A percentile compares a stretch with the other conserved stretches of the same genome.
These are phyloP conservation scores for Ametastegia equiseti DNA, from an alignment of 2,888 invertebrate genomes.

Conservation along the genomic window DNA sequence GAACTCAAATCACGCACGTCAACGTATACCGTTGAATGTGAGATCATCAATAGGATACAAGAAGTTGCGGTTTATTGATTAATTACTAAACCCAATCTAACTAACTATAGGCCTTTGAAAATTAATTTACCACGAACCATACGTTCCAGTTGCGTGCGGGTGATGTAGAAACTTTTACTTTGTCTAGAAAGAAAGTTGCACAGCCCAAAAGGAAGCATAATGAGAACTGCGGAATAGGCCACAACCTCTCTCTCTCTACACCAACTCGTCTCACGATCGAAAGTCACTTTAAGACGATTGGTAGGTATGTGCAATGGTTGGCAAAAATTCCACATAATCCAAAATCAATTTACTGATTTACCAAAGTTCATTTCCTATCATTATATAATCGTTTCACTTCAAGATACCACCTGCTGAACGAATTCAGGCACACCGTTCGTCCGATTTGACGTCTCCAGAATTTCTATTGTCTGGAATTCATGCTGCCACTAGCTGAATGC, in stretches of 20 bases:
- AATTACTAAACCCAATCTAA: neutral
- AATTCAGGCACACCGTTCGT: too few relatives aligned
- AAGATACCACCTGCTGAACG: too few relatives aligned
- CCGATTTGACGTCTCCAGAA: too few relatives aligned
- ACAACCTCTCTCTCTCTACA: neutral
- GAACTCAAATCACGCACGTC: neutral
- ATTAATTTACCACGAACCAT: neutral
- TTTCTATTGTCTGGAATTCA: too few relatives aligned
- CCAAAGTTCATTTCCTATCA: too few relatives aligned
- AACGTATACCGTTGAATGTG: neutral
- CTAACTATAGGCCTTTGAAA: neutral
- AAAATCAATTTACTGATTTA: too few relatives aligned
- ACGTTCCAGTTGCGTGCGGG: constrained; percentile 15
- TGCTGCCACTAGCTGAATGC: too few relatives aligned
- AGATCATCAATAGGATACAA: neutral
- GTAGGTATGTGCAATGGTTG: too few relatives aligned
- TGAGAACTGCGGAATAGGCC: neutral
- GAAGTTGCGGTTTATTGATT: neutral
- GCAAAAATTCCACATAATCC: too few relatives aligned
- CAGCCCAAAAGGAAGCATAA: constrained; percentile 56
- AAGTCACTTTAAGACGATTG: constrained; percentile 3
- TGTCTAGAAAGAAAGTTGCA: constrained; percentile 54
- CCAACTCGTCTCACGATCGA: neutral
- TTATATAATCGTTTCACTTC: too few relatives aligned
- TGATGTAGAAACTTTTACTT: constrained; percentile 55